Percentiles rank a stretch among this genome's conserved stretches.
Conservation (phyloP, 1,140 invertebrate genomes). For the Drosophila bocki region DNA sequence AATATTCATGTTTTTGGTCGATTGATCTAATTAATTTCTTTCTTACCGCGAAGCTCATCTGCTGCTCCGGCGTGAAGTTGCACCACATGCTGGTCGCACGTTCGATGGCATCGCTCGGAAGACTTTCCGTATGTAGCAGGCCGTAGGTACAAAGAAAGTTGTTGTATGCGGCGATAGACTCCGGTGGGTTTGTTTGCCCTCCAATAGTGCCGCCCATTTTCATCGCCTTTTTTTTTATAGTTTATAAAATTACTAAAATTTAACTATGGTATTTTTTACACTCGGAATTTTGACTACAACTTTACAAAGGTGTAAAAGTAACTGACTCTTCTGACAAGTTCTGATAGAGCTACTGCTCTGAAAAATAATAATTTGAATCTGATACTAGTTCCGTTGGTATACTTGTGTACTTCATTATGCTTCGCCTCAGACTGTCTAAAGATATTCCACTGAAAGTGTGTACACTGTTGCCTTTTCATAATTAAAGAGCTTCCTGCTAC, state of each 20-base stretch:
- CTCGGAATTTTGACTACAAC: neutral
- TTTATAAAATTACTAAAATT: neutral
- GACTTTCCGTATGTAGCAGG: neutral
- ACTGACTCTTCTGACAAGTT: neutral
- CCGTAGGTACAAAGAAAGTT: conserved; percentile 14
- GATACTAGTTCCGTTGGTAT: neutral
- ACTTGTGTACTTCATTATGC: neutral
- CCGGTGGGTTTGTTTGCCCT: neutral
- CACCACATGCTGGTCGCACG: conserved; percentile 9
- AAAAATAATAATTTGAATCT: neutral
- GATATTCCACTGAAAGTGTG: conserved; percentile 4
- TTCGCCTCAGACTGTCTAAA: no score
- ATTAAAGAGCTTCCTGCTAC: conserved; percentile 46
- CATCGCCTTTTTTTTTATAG: no score
- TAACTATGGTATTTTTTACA: neutral
- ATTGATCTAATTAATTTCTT: neutral
- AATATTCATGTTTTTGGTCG: no score
- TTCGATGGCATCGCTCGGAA: neutral
- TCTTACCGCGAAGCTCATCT: conserved; percentile 10
- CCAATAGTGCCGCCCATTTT: neutral
- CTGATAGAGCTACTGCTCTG: neutral
- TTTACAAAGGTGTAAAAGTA: neutral
- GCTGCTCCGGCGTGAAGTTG: neutral
- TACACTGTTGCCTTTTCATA: conserved; percentile 26
- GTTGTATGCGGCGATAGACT: neutral